These are phyloP conservation scores for Psilanteris sp. DNA, from an alignment of 1,140 invertebrate genomes.

Conservation along the genomic window DNA sequence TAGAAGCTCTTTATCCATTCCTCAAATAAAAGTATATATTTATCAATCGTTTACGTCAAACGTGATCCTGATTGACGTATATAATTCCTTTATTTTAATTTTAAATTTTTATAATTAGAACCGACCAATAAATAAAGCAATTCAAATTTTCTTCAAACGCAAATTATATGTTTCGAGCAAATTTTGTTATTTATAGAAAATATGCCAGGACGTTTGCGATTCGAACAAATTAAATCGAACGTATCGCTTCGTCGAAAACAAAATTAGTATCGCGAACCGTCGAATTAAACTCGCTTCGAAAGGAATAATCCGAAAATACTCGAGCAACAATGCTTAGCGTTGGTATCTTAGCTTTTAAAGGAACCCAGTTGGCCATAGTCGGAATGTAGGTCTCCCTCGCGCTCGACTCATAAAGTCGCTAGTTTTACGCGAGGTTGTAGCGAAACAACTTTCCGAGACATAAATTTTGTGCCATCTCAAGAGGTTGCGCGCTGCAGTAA, in stretches of 20 bases:
- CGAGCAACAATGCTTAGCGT: conserved; percentile 47
- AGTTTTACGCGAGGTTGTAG: conserved; percentile 60
- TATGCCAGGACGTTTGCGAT: no score
- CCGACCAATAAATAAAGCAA: no score
- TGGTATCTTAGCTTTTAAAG: conserved; percentile 44
- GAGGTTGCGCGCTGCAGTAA: conserved; percentile 41
- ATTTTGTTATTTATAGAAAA: no score
- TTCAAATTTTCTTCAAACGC: no score
- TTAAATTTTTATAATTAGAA: no score
- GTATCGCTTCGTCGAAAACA: conserved; percentile 1
- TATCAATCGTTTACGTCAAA: no score
- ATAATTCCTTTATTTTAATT: no score
- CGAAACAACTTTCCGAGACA: conserved; percentile 63
- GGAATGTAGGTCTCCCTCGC: conserved; percentile 63
- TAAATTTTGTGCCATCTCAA: conserved; percentile 65
- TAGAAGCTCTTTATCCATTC: no score
- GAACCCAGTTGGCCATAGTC: conserved; percentile 36
- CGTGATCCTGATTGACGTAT: no score
- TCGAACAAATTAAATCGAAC: conserved; percentile 20
- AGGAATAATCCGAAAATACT: conserved; percentile 47
- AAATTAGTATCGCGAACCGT: conserved; percentile 26
- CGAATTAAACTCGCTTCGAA: conserved; percentile 26
- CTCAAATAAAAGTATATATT: no score
- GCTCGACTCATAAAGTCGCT: conserved; percentile 65
- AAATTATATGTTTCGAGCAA: no score